Evolutionary conservation across 2,888 invertebrate species (phyloP), one percentile per base, ranked within the genome.

Genomic region (Priocnemis perturbator): DNA sequence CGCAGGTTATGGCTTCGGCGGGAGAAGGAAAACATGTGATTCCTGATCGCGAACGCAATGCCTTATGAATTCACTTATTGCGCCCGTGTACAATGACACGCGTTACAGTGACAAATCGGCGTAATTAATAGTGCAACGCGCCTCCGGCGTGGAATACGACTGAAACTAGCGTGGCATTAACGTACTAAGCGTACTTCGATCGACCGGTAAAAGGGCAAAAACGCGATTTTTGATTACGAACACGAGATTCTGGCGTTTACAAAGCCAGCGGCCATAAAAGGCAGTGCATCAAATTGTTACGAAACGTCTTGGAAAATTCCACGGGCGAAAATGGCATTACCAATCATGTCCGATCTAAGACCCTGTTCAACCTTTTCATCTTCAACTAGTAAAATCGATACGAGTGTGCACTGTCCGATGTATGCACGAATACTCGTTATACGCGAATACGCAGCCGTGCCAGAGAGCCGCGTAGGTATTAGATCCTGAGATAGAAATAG

Each of bases 261-360:
- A 17, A 19, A 17, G 50, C n/a, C 50, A 59, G 70, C 63, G 57
- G 60, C 52, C 45, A 21, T 21, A 11, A n/a, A 14, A 50, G 50
- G n/a, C n/a, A 50, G 2, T 47, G 15, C 47, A 30, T 57, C 58
- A 37, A 60, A 61, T 62, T 60, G 53, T 70, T 67, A 48, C 55
- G 30, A 21, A 58, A 72, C 50, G 21, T 60, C 11, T 52, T 20
- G 62, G 45, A 64, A 65, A 69, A 52, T 45, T 65, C 52, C n/a
- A 2, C 23, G 26, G 62, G 15, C 47, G 65, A 71, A 62, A 71
- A 66, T 65, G 64, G 47, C 48, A 45, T n/a, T 47, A 68, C 64
- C 71, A 68, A 74, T 74, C 69, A 52, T 64, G 64, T 11, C 44
- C 52, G 69, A 71, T 68, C 69, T 64, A 64, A 69, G 45, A n/a